Conservation (phyloP, 2,113 vertebrate genomes). For the Sturnus vulgaris region DNA sequence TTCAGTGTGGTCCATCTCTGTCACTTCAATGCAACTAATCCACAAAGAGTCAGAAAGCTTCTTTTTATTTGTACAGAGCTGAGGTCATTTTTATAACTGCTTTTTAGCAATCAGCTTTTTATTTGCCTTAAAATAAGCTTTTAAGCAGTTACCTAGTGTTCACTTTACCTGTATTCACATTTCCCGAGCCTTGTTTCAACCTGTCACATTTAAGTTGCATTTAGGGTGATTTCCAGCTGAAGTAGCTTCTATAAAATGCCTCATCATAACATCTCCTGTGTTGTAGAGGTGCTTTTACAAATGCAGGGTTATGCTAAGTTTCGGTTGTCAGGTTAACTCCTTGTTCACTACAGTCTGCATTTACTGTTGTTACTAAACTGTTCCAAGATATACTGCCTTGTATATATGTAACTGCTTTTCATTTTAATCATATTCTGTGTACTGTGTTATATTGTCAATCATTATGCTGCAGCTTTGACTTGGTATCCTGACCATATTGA, state of each 20-base stretch:
- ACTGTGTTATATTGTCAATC: constrained; percentile 51
- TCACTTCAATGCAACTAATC: constrained; percentile 39
- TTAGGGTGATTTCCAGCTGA: constrained; percentile 48
- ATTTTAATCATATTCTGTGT: constrained; percentile 52
- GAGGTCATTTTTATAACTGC: constrained; percentile 70
- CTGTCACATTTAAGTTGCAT: neutral
- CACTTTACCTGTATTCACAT: constrained; percentile 45
- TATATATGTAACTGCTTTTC: constrained; percentile 55
- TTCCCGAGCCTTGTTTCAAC: constrained; percentile 52
- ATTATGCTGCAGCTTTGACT: constrained; percentile 53
- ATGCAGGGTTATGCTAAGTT: constrained; percentile 51
- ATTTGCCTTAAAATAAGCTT: constrained; percentile 81
- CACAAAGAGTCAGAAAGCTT: constrained; percentile 8
- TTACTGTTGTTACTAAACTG: constrained; percentile 54
- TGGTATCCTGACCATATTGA: constrained; percentile 55
- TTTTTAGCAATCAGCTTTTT: constrained; percentile 78
- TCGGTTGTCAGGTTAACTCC: constrained; percentile 58
- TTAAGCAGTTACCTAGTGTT: constrained; percentile 65
- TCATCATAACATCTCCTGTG: constrained; percentile 42
- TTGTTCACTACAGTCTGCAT: constrained; percentile 47
- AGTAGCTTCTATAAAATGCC: constrained; percentile 44
- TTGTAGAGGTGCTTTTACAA: constrained; percentile 56
- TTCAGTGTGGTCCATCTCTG: constrained; percentile 27
- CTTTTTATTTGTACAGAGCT: constrained; percentile 66
- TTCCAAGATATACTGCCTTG: constrained; percentile 49